Percentiles rank a stretch among this genome's conserved stretches.
phyloP scores from a whole-genome alignment of 2,113 vertebrate genomes.

The Nycticryphes semicollaris region DNA sequence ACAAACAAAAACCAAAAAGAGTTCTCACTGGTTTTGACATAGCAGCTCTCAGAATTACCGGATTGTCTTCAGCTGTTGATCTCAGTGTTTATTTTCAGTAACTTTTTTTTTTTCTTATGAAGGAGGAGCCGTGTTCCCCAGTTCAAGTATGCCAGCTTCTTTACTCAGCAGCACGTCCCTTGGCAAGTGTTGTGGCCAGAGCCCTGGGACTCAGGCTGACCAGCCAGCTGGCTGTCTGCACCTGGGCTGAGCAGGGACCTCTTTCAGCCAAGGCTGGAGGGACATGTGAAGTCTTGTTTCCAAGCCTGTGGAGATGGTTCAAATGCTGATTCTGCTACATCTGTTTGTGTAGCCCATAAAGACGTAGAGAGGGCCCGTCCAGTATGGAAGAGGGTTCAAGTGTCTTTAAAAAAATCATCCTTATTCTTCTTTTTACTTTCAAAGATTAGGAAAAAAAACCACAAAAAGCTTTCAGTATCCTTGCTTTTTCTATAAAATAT shows the following conservation, averaged over 20 bases:
- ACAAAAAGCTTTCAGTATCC: background rate
- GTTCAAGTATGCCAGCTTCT: background rate
- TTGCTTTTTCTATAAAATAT: background rate
- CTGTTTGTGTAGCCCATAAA: background rate
- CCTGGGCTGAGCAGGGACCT: background rate
- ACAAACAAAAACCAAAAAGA: background rate
- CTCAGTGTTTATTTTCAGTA: constrained; percentile 32
- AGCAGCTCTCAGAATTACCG: background rate
- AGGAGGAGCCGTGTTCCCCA: constrained; percentile 1
- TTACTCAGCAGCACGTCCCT: background rate
- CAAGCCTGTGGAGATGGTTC: background rate
- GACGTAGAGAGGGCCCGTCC: background rate
- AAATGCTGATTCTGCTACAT: background rate
- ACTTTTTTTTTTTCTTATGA: background rate
- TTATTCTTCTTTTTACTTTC: background rate
- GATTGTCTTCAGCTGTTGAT: constrained; percentile 14
- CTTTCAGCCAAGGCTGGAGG: background rate
- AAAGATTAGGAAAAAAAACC: background rate
- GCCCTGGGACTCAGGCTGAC: background rate
- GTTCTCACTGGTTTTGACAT: background rate
- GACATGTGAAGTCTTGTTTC: background rate
- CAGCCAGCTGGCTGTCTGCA: background rate
- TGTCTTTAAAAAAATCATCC: background rate
- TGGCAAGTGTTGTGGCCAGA: background rate
- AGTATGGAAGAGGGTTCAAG: background rate